phyloP scores from a whole-genome alignment of 1,140 invertebrate genomes.

The Drosophila quadrilineata region DNA sequence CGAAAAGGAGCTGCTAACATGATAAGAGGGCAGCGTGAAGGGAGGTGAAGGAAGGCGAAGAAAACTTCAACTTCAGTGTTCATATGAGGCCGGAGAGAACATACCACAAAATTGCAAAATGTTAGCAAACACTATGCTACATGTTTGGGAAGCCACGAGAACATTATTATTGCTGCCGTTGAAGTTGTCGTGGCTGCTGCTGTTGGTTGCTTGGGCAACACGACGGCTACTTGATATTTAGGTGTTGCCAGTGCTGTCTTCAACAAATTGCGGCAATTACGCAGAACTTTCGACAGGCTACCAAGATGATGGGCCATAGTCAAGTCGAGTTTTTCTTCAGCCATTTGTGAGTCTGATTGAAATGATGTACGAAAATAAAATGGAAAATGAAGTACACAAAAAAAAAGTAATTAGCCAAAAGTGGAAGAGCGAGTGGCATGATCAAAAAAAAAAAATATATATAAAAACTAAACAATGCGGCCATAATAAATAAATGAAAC shows the following conservation, averaged over 20 bases:
- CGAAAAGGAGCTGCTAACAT: constrained; percentile 48
- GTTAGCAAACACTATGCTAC: constrained; percentile 25
- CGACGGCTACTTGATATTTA: constrained; percentile 55
- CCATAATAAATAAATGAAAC: constrained; percentile 76
- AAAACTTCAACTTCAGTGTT: background rate
- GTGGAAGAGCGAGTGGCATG: constrained; percentile 31
- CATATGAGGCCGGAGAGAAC: background rate
- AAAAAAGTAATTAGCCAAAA: constrained; percentile 69
- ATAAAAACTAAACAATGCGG: constrained; percentile 26
- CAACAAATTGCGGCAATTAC: constrained; percentile 39
- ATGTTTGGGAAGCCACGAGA: constrained; percentile 7
- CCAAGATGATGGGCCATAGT: background rate
- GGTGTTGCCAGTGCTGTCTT: constrained; percentile 1
- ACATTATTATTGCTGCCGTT: constrained; percentile 9
- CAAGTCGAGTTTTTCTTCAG: background rate
- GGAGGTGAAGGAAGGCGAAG: no score
- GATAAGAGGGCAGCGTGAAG: constrained; percentile 44
- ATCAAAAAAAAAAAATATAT: constrained; percentile 10
- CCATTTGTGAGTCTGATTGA: no score
- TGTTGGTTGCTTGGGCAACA: constrained; percentile 37
- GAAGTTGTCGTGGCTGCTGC: constrained; percentile 3
- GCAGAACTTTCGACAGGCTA: background rate
- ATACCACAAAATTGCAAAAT: constrained; percentile 30
- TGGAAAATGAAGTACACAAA: no score
- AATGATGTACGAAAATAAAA: no score